A percentile compares a stretch with the other conserved stretches of the same genome.
Evolutionary conservation across 2,113 vertebrate species (phyloP).

Genomic region (Vidua chalybeata): DNA sequence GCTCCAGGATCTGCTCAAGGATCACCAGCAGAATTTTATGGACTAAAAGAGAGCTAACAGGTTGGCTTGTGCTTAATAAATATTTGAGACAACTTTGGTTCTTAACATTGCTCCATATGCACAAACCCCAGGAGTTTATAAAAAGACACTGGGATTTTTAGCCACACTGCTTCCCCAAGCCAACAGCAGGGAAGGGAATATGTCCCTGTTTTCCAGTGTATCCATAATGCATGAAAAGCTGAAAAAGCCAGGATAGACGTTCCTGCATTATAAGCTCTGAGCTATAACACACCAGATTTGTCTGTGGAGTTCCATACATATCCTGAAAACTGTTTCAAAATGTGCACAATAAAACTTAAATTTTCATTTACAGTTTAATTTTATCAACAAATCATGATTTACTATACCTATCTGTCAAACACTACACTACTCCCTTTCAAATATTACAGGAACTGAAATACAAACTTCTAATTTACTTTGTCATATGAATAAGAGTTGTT

Average conservation of each 20-base stretch:
- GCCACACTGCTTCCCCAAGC: neutral
- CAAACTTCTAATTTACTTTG: conserved; percentile 53
- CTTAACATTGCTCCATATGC: neutral
- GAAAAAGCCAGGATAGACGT: neutral
- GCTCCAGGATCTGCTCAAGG: neutral
- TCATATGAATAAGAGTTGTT: conserved; percentile 42
- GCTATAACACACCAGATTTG: neutral
- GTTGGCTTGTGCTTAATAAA: neutral
- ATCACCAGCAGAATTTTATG: neutral
- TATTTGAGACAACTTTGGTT: neutral
- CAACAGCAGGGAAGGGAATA: neutral
- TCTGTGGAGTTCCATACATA: neutral
- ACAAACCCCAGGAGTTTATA: neutral
- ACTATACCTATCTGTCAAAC: conserved; percentile 18
- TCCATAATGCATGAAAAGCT: neutral
- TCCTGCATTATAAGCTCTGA: neutral
- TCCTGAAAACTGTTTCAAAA: neutral
- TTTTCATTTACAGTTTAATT: conserved; percentile 47
- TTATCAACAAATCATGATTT: conserved; percentile 56
- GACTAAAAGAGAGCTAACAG: neutral
- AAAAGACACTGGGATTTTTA: neutral
- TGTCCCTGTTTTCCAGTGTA: neutral
- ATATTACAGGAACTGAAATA: conserved; percentile 31
- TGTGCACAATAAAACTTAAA: conserved; percentile 24
- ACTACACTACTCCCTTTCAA: neutral